Evolutionary conservation across 2,888 invertebrate species (phyloP).

Genomic region (Xanthorhoe spadicearia): DNA sequence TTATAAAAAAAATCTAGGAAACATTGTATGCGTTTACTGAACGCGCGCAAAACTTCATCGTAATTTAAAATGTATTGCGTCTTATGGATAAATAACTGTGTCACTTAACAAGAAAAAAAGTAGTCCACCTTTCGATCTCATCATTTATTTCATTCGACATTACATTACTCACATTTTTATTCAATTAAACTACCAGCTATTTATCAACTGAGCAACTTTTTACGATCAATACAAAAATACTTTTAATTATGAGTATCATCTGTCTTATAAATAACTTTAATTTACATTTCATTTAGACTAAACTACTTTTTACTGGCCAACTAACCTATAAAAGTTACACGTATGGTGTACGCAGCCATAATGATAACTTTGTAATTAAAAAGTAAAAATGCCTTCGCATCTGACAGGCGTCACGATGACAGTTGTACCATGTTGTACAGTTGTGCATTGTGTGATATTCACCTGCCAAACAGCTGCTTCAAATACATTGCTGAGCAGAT

Average conservation of each 20-base stretch:
- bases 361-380: conserved; percentile 12
- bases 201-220: neutral
- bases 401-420: conserved; percentile 24
- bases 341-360: conserved; percentile 13
- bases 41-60: too few relatives aligned
- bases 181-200: conserved; percentile 3
- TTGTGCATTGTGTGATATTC: too few relatives aligned
- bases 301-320: conserved; percentile 24
- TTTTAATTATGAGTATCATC: conserved; percentile 7
- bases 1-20: neutral
- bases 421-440: too few relatives aligned
- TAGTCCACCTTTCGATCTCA: neutral
- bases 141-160: conserved; percentile 10
- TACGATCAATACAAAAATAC: conserved; percentile 3
- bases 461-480: conserved; percentile 20
- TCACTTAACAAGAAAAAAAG: neutral
- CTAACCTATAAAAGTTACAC: conserved; percentile 17
- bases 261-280: conserved; percentile 10
- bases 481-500: conserved; percentile 18
- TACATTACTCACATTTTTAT: conserved; percentile 6
- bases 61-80: too few relatives aligned
- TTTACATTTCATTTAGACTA: neutral
- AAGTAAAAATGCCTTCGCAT: conserved; percentile 9
- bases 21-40: neutral
- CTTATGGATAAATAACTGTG: neutral